Conservation (phyloP, 2,113 vertebrate species). For the Hipposideros armiger region DNA sequence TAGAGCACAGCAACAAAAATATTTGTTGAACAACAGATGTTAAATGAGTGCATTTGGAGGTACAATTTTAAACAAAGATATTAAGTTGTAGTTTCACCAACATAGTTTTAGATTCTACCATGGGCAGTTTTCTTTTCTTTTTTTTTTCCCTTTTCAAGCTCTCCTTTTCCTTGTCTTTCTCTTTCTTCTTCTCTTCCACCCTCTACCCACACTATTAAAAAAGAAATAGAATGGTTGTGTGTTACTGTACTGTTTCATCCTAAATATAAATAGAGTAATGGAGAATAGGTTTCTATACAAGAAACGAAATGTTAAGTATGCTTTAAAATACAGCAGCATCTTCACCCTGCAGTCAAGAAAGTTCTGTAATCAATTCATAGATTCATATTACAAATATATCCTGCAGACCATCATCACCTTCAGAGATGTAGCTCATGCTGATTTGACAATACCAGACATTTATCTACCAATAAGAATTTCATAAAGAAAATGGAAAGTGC, state of each 20-base stretch:
- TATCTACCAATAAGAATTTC: constrained; percentile 45
- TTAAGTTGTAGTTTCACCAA: not conserved
- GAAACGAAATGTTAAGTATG: not conserved
- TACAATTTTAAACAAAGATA: not conserved
- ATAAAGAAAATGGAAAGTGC: not conserved
- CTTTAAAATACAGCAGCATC: not conserved
- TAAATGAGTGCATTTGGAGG: not conserved
- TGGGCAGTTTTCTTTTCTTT: not conserved
- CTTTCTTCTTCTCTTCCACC: not conserved
- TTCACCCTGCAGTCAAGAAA: not conserved
- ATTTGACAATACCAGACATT: not conserved
- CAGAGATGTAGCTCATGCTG: not conserved
- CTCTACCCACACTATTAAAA: not conserved
- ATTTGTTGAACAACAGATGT: not conserved
- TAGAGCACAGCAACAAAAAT: not conserved
- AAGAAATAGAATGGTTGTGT: not conserved
- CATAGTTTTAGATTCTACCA: not conserved
- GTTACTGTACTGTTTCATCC: not conserved
- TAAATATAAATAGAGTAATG: not conserved
- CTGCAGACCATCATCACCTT: not conserved
- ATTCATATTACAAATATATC: not conserved
- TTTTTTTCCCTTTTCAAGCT: not conserved
- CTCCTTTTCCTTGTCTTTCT: not conserved
- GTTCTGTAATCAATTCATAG: constrained; percentile 8
- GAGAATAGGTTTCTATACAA: not conserved